Evolutionary conservation across 2,797 vertebrate species (phyloP).

Genomic region (Periparus ater): DNA sequence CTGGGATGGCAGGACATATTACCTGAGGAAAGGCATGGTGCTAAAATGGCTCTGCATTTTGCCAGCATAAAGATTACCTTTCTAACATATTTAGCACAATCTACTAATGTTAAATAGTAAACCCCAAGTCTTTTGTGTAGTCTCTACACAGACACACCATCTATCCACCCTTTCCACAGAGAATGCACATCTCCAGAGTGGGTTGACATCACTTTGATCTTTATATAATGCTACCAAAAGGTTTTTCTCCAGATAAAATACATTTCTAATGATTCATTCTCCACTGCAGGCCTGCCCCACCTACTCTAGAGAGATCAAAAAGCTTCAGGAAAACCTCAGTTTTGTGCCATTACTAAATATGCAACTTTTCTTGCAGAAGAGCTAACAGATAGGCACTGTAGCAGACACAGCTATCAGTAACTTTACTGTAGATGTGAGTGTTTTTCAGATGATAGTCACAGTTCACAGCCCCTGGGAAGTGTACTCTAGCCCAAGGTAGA

Average conservation of each 20-base stretch:
- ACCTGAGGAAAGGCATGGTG: not conserved
- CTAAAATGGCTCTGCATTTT: not conserved
- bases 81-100: not conserved
- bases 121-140: not conserved
- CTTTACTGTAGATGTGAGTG: not conserved
- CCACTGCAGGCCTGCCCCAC: not conserved
- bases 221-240: not conserved
- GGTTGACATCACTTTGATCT: not conserved
- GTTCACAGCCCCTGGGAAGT: not conserved
- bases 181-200: not conserved
- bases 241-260: not conserved
- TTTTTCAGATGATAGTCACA: not conserved
- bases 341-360: not conserved
- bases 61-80: not conserved
- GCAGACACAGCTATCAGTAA: not conserved
- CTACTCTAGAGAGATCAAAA: not conserved
- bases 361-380: not conserved
- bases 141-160: not conserved
- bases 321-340: not conserved
- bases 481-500: not conserved
- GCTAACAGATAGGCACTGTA: not conserved
- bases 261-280: not conserved
- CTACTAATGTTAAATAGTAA: not conserved
- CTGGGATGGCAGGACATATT: rapidly evolving
- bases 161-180: not conserved